These are phyloP conservation scores for Leptopilina boulardi DNA, from an alignment of 1,140 invertebrate genomes.

Conservation along the genomic window DNA sequence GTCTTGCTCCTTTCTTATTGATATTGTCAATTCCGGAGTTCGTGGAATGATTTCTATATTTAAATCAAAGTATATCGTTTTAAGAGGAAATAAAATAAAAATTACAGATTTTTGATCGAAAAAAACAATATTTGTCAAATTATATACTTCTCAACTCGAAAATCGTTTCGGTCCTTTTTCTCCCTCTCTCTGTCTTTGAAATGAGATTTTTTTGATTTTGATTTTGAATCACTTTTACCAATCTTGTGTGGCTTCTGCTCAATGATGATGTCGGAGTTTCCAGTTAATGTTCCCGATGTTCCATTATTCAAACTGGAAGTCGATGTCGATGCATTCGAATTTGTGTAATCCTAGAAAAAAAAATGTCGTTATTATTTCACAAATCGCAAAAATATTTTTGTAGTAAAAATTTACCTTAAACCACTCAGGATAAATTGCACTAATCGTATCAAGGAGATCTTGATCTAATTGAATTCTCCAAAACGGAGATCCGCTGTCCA, in stretches of 20 bases:
- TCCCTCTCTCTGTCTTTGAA: slow-evolving; percentile 65
- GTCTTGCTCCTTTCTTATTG: slow-evolving; percentile 69
- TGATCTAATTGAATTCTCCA: slow-evolving; percentile 93
- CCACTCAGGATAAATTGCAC: slow-evolving; percentile 93
- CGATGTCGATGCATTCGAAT: slow-evolving; percentile 67
- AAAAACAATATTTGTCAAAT: not conserved
- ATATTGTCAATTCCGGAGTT: slow-evolving; percentile 46
- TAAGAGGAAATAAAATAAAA: not conserved
- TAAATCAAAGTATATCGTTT: slow-evolving; percentile 38
- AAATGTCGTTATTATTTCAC: slow-evolving; percentile 26
- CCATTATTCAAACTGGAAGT: slow-evolving; percentile 61
- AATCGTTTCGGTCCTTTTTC: slow-evolving; percentile 65
- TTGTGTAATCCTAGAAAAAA: slow-evolving; percentile 70
- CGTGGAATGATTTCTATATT: slow-evolving; percentile 43
- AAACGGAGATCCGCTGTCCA: slow-evolving; percentile 87
- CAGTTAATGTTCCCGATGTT: slow-evolving; percentile 55
- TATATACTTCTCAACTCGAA: slow-evolving; percentile 66
- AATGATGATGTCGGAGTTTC: slow-evolving; percentile 59
- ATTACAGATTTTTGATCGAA: slow-evolving; percentile 13
- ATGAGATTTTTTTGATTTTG: slow-evolving; percentile 66
- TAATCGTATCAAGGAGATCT: slow-evolving; percentile 92
- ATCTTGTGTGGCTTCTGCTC: slow-evolving; percentile 60
- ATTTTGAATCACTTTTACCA: slow-evolving; percentile 60
- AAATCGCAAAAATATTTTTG: not conserved
- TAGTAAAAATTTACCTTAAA: slow-evolving; percentile 79